Evolutionary conservation across 92 coral and sea anemone genomes (phyloP).

Genomic region (Pocillopora meandrina): DNA sequence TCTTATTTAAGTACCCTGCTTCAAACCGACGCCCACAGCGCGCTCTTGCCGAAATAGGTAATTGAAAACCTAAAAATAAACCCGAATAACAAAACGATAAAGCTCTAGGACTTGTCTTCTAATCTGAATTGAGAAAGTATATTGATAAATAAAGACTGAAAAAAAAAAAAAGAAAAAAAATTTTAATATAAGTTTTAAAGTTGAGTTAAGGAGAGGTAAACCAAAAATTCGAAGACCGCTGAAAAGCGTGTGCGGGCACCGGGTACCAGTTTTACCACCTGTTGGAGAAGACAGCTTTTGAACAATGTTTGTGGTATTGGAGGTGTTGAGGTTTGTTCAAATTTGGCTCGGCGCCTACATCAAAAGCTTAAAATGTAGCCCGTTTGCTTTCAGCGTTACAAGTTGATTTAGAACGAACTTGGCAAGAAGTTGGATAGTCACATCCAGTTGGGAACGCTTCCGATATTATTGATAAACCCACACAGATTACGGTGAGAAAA

Average conservation of each 20-base stretch:
- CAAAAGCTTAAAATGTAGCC: constrained; percentile 43
- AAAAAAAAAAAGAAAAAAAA: not conserved
- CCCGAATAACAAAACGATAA: too few relatives aligned
- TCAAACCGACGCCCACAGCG: too few relatives aligned
- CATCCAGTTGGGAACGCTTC: not conserved
- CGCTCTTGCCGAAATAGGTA: too few relatives aligned
- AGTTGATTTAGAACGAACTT: not conserved
- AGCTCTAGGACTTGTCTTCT: too few relatives aligned
- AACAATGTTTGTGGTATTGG: constrained; percentile 13
- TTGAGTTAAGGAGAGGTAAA: not conserved
- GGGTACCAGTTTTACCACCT: constrained; percentile 28
- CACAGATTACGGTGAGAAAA: constrained; percentile 1
- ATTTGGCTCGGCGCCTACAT: constrained; percentile 32
- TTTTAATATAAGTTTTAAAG: not conserved
- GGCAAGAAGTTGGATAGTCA: not conserved
- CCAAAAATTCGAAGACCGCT: not conserved
- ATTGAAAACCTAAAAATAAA: too few relatives aligned
- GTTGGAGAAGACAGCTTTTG: not conserved
- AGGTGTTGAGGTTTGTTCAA: constrained; percentile 13
- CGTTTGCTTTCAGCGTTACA: constrained; percentile 11
- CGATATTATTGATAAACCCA: not conserved
- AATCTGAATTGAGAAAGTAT: too few relatives aligned
- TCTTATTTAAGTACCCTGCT: too few relatives aligned
- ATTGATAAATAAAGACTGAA: not conserved
- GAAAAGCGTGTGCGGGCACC: constrained; percentile 20